Conservation (phyloP, 2,888 invertebrate species). For the Morpho deidamia region DNA sequence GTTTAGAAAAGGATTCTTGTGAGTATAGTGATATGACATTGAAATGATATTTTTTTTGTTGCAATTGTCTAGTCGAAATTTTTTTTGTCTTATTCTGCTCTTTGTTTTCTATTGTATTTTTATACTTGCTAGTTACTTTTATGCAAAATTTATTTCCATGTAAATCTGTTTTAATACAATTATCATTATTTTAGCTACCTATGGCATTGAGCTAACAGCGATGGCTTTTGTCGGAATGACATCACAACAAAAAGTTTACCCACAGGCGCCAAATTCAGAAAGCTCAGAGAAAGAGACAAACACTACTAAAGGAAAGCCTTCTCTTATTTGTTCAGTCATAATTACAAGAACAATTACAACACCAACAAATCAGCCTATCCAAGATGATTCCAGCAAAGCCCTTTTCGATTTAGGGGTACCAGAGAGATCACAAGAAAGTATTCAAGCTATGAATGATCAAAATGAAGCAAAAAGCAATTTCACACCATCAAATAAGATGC, state of each 20-base stretch:
- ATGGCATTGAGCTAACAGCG: constrained; percentile 63
- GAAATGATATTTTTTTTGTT: background rate
- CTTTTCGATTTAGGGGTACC: constrained; percentile 57
- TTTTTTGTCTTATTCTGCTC: no score
- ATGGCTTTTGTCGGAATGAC: constrained; percentile 69
- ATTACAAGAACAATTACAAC: constrained; percentile 50
- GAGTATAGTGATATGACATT: constrained; percentile 33
- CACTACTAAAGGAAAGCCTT: constrained; percentile 53
- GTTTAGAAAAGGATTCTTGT: constrained; percentile 68
- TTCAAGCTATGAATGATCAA: constrained; percentile 88
- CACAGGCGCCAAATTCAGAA: constrained; percentile 53
- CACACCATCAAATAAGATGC: constrained; percentile 56
- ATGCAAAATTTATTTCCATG: no score
- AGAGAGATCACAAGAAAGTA: constrained; percentile 59
- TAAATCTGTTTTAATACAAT: no score
- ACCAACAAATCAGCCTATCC: constrained; percentile 51
- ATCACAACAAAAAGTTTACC: constrained; percentile 51
- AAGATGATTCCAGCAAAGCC: constrained; percentile 62
- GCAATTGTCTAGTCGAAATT: no score
- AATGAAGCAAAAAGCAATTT: constrained; percentile 81
- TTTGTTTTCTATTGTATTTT: no score
- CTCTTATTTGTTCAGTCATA: constrained; percentile 61
- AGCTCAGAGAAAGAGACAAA: constrained; percentile 53
- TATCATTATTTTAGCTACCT: constrained; percentile 46
- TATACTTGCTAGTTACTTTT: no score